Percentiles rank a stretch among this genome's conserved stretches.
These are phyloP conservation scores for Apodemus agrarius DNA, from an alignment of 2,797 vertebrate species.

Conservation along the genomic window DNA sequence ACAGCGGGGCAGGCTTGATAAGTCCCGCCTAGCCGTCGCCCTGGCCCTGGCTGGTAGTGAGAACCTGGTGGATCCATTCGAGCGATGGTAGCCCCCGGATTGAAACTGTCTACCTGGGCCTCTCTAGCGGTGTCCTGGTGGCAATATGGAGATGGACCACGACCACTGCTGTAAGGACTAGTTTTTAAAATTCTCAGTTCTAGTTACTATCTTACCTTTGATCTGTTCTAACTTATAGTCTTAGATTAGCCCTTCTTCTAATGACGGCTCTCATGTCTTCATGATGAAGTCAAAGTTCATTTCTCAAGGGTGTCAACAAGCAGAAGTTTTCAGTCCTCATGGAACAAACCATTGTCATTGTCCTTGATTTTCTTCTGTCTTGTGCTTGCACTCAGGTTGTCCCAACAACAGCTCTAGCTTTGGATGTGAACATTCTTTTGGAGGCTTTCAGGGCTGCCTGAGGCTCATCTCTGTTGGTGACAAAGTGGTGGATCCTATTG, in stretches of 20 bases:
- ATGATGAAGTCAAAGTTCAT: neutral
- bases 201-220: neutral
- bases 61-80: too few relatives aligned
- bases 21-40: too few relatives aligned
- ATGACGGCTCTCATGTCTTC: neutral
- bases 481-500: slow-evolving; percentile 89
- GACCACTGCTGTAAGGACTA: too few relatives aligned
- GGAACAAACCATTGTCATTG: accelerated
- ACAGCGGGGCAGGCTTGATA: too few relatives aligned
- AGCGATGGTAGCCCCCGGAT: too few relatives aligned
- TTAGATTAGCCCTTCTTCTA: neutral
- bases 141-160: too few relatives aligned
- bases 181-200: neutral
- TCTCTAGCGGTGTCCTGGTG: too few relatives aligned
- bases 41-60: too few relatives aligned
- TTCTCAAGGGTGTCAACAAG: too few relatives aligned
- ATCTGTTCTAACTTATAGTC: neutral
- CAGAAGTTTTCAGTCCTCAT: neutral
- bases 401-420: slow-evolving; percentile 82
- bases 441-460: slow-evolving; percentile 93
- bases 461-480: slow-evolving; percentile 88
- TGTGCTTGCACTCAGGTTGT: slow-evolving; percentile 87
- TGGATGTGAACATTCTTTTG: slow-evolving; percentile 87
- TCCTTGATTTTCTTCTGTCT: neutral
- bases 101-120: too few relatives aligned